Evolutionary conservation across 2,113 vertebrate species (phyloP).

Genomic region (Aphelocoma coerulescens): DNA sequence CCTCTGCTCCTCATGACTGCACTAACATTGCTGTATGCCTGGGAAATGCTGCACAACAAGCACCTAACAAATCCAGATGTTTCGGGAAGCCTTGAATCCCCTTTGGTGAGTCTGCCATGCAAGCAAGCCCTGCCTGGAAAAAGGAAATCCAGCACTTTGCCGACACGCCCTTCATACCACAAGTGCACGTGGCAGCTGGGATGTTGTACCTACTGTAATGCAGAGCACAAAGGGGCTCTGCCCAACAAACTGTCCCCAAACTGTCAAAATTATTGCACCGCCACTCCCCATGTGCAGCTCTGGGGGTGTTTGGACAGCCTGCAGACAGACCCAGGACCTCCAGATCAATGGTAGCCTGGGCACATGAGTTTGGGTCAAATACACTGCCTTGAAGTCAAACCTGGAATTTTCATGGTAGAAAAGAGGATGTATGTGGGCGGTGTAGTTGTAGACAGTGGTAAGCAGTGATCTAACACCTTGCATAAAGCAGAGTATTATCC

Average conservation of each 20-base stretch:
- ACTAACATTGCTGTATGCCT: fast-evolving
- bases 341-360: too few species aligned
- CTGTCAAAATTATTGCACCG: background rate
- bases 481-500: background rate
- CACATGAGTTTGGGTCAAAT: background rate
- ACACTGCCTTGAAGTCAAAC: background rate
- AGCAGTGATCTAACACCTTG: background rate
- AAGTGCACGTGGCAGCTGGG: fast-evolving
- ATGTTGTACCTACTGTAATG: fast-evolving
- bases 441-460: background rate
- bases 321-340: background rate
- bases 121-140: background rate
- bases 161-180: fast-evolving
- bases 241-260: background rate
- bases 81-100: fast-evolving
- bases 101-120: fast-evolving
- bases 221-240: background rate
- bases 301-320: fast-evolving
- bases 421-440: background rate
- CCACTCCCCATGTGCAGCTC: background rate
- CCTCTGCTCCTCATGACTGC: background rate
- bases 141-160: fast-evolving
- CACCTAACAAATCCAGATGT: background rate
- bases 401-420: background rate
- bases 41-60: background rate